A percentile compares a stretch with the other conserved stretches of the same genome.
Evolutionary conservation across 2,113 vertebrate species (phyloP).

Genomic region (Geococcyx californianus): DNA sequence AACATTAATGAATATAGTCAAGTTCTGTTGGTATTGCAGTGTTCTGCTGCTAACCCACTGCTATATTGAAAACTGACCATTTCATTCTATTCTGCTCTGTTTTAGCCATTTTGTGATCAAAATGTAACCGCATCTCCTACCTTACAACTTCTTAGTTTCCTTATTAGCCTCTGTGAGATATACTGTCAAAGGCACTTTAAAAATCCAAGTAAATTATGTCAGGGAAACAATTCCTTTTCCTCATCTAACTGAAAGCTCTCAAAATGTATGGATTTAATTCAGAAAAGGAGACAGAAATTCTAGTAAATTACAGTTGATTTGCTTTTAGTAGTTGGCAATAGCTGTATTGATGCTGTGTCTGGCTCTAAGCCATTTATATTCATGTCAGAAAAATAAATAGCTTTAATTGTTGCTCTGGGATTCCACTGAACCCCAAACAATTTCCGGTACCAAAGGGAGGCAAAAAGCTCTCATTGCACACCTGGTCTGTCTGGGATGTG

Average conservation of each 20-base stretch:
- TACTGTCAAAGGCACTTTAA: neutral
- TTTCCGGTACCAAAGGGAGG: neutral
- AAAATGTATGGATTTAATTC: conserved; percentile 15
- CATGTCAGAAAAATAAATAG: conserved; percentile 38
- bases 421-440: neutral
- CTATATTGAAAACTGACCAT: neutral
- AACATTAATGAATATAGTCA: neutral
- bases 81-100: neutral
- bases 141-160: neutral
- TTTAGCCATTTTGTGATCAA: neutral
- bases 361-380: conserved; percentile 16
- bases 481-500: conserved; percentile 53
- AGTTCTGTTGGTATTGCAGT: neutral
- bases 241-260: neutral
- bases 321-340: conserved; percentile 35
- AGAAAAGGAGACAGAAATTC: conserved; percentile 16
- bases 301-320: conserved; percentile 23
- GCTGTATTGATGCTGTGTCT: conserved; percentile 17
- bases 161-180: conserved; percentile 15
- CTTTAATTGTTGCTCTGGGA: conserved; percentile 19
- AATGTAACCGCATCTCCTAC: neutral
- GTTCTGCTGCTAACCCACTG: neutral
- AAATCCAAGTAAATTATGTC: conserved; percentile 36
- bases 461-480: neutral
- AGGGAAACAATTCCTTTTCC: neutral